Conservation (phyloP, 2,888 invertebrate genomes). For the Neoscelio sp. region DNA sequence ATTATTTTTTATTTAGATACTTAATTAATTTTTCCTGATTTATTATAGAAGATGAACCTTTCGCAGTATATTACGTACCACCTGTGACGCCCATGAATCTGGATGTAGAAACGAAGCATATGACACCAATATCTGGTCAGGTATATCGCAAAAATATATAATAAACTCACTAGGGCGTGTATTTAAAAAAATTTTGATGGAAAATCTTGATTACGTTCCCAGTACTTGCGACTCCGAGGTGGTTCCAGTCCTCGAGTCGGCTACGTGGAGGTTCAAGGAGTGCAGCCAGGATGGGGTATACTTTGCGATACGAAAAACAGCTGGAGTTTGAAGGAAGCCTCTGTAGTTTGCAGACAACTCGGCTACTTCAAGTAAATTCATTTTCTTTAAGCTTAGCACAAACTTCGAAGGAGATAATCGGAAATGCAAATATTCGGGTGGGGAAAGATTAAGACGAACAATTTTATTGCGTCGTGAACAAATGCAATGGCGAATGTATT, state of each 20-base stretch:
- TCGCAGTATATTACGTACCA: slow-evolving; percentile 77
- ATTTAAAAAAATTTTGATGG: slow-evolving; percentile 9
- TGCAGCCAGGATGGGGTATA: slow-evolving; percentile 83
- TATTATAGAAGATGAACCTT: slow-evolving; percentile 77
- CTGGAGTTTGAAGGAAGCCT: slow-evolving; percentile 84
- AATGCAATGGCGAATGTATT: slow-evolving; percentile 11
- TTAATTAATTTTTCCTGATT: slow-evolving; percentile 22
- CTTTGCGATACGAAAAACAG: slow-evolving; percentile 83
- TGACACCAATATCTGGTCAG: slow-evolving; percentile 79
- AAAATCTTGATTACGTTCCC: slow-evolving; percentile 38
- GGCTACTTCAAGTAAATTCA: slow-evolving; percentile 82
- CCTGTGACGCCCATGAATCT: slow-evolving; percentile 74
- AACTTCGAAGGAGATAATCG: not conserved
- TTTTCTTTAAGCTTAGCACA: not conserved
- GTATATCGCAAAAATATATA: slow-evolving; percentile 69
- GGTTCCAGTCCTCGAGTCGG: slow-evolving; percentile 82
- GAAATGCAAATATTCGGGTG: not conserved
- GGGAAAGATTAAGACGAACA: not conserved
- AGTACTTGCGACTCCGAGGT: slow-evolving; percentile 83
- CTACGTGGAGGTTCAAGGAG: slow-evolving; percentile 83
- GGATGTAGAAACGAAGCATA: slow-evolving; percentile 45
- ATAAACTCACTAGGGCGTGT: not conserved
- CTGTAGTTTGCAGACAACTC: slow-evolving; percentile 84
- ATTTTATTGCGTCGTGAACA: not conserved
- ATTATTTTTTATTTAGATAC: not conserved